These are phyloP conservation scores for Mizuhopecten yessoensis DNA, from an alignment of 1,140 invertebrate genomes.

Conservation along the genomic window DNA sequence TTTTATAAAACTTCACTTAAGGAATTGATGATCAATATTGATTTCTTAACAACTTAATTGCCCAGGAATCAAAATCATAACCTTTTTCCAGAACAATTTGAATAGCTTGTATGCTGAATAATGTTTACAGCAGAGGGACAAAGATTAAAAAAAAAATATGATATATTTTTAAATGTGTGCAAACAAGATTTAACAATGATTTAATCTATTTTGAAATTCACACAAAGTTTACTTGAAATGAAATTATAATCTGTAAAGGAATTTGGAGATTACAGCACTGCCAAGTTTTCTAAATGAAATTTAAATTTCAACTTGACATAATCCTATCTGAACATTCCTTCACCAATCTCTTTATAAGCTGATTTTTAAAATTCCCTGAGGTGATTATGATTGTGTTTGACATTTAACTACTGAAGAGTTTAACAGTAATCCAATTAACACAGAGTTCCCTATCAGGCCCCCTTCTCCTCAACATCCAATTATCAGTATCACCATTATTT, in stretches of 20 bases:
- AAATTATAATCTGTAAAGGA: not conserved
- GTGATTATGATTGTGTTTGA: slow-evolving; percentile 18
- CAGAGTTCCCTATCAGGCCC: not conserved
- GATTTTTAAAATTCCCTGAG: slow-evolving; percentile 13
- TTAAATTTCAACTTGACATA: slow-evolving; percentile 29
- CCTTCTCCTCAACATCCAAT: not conserved
- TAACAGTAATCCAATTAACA: not conserved
- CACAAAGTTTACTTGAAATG: slow-evolving; percentile 22
- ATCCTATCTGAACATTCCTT: not conserved
- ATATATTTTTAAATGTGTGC: too few species aligned
- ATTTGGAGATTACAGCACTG: slow-evolving; percentile 20
- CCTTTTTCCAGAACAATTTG: too few species aligned
- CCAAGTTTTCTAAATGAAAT: not conserved
- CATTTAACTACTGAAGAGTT: not conserved
- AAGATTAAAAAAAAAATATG: too few species aligned
- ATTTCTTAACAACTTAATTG: too few species aligned
- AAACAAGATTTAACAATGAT: not conserved
- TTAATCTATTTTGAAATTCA: not conserved
- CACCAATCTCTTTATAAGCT: not conserved
- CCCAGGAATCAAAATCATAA: too few species aligned
- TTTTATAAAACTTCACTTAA: too few species aligned
- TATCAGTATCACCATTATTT: not conserved
- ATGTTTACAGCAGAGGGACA: too few species aligned
- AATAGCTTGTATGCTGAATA: too few species aligned
- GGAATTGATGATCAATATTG: too few species aligned